Percentiles rank a stretch among this genome's conserved stretches.
Conservation (phyloP, 53 echinoderm and acorn worm genomes). For the Holothuria scabra region DNA sequence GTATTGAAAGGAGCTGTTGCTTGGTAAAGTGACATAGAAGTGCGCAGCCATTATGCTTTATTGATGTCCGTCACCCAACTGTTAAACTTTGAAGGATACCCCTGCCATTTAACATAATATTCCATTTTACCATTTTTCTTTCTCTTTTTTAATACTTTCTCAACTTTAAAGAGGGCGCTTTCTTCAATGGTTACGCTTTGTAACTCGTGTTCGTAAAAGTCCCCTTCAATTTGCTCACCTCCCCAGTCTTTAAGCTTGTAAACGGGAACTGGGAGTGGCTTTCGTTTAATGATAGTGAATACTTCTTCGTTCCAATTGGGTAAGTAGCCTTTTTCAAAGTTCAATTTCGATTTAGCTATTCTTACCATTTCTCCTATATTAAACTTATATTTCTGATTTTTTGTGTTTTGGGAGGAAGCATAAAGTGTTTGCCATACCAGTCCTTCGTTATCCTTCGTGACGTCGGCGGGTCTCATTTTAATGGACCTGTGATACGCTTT, state of each 20-base stretch:
- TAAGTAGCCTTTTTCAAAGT: conserved; percentile 38
- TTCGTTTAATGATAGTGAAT: conserved; percentile 21
- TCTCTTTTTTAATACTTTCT: conserved; percentile 7
- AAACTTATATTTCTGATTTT: neutral
- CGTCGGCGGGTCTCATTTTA: neutral
- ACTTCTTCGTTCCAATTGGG: conserved; percentile 52
- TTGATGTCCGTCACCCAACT: neutral
- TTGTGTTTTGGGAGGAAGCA: neutral
- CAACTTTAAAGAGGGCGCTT: no score
- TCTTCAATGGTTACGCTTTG: conserved; percentile 50
- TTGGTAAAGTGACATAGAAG: no score
- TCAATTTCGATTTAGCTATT: neutral
- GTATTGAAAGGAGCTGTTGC: no score
- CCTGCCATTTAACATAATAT: conserved; percentile 31
- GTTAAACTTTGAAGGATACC: conserved; percentile 17
- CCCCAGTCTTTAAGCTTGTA: conserved; percentile 36
- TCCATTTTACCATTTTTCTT: conserved; percentile 13
- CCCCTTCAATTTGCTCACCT: conserved; percentile 14
- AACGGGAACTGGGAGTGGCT: neutral
- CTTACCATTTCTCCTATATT: conserved; percentile 6
- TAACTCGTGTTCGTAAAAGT: conserved; percentile 50
- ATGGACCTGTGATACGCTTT: neutral
- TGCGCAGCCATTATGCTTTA: no score
- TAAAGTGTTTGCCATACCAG: neutral
- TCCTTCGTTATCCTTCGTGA: neutral